Evolutionary conservation across 2,113 vertebrate species (phyloP), one percentile per base, ranked within the genome.

Genomic region (Paramisgurnus dabryanus): DNA sequence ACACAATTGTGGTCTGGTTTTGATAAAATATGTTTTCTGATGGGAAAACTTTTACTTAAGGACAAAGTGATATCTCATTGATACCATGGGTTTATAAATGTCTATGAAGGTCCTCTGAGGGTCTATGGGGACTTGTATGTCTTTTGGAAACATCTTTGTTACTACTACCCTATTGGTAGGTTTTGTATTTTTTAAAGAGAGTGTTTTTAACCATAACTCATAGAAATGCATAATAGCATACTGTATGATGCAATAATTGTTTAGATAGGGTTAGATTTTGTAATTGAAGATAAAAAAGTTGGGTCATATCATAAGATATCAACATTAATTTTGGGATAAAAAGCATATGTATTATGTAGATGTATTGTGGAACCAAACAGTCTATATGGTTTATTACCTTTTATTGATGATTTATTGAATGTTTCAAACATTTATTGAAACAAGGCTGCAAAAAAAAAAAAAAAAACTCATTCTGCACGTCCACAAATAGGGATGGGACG

Each of bases 51-150:
- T 39, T 71, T 64, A 64, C 75, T 43, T 78, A 43, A 45, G 67
- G 67, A 78, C 47, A 67, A 85, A 68, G 80, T 53, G 72, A 76
- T 67, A 63, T 63, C 70, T 81, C 58, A 76, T 18, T 68, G 70
- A 71, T 75, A 76, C 79, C 66, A 71, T 22, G 4, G 22, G 18
- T 64, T 76, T 34, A 64, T 76, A 64, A 66, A 55, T 53, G 34
- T 77, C 47, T 47, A 77, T 39, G 74, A 22, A 22, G 22, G 22
- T 22, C 22, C 22, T 55, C 61, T 41, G 45, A 53, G 53, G 61
- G 27, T 66, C 63, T 77, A 1, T 77, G 45, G 60, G 74, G 63
- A 77, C 15, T 66, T 9, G 6, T 77, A 41, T 55, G 55, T 58
- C 80, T 74, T 67, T 57, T 41, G 43, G 57, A 69, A 64, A 72